These are phyloP conservation scores for Neria commutata DNA, from an alignment of 2,888 invertebrate species.

Conservation along the genomic window DNA sequence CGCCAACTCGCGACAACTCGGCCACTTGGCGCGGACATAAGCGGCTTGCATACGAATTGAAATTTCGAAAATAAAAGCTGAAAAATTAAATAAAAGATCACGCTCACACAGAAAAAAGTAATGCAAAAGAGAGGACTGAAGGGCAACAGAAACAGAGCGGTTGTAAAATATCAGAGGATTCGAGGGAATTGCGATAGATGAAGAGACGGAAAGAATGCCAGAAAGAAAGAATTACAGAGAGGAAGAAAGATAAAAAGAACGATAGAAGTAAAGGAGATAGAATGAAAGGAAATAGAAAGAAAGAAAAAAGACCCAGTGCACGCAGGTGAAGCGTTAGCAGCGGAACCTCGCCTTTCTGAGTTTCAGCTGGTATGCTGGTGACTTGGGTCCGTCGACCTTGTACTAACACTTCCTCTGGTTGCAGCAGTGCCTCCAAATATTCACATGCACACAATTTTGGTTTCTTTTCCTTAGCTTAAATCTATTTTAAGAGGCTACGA, in stretches of 20 bases:
- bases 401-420: conserved; percentile 8
- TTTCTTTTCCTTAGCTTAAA: not conserved
- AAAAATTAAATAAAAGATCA: conserved; percentile 19
- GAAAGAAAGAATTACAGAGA: conserved; percentile 4
- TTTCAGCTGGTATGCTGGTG: not conserved
- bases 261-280: conserved; percentile 6
- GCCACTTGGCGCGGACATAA: not conserved
- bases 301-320: not conserved
- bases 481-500: not conserved
- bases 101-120: conserved; percentile 6
- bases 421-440: conserved; percentile 5
- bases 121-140: too few species aligned
- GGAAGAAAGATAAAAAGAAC: conserved; percentile 2
- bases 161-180: too few species aligned
- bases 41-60: conserved; percentile 28
- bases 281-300: conserved; percentile 4
- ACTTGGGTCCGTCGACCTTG: too few species aligned
- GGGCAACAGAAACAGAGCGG: too few species aligned
- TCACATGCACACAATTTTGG: conserved; percentile 9
- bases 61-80: conserved; percentile 30
- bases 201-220: too few species aligned
- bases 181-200: too few species aligned
- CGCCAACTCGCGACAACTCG: too few species aligned
- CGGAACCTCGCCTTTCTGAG: too few species aligned
- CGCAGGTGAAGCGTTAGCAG: not conserved